Evolutionary conservation across 1,140 invertebrate genomes (phyloP).

Genomic region (Trichonephila clavata): DNA sequence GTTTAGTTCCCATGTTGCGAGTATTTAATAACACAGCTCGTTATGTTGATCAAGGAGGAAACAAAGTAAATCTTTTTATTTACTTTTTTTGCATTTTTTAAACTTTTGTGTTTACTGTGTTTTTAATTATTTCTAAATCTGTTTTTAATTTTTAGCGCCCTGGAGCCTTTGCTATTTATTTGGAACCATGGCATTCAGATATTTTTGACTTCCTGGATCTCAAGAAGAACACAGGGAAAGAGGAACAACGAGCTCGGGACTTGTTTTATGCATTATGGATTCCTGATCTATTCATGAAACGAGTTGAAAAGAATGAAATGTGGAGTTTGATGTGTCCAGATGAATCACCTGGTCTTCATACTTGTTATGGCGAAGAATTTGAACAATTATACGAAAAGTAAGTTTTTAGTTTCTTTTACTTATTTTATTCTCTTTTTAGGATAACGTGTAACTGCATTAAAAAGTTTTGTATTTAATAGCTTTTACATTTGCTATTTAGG

Average conservation of each 20-base stretch:
- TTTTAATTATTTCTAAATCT: no score
- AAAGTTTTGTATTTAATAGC: neutral
- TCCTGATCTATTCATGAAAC: constrained; percentile 98
- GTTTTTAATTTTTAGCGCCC: constrained; percentile 85
- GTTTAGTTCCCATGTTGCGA: constrained; percentile 97
- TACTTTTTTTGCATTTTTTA: neutral
- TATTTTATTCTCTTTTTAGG: neutral
- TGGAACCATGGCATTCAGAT: constrained; percentile 99
- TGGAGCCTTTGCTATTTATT: constrained; percentile 99
- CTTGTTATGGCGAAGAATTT: constrained; percentile 97
- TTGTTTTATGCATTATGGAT: constrained; percentile 99
- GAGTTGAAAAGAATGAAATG: constrained; percentile 91
- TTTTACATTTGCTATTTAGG: neutral
- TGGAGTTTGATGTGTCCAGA: constrained; percentile 99
- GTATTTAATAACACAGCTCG: constrained; percentile 98
- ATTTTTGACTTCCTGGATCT: constrained; percentile 97
- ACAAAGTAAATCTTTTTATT: constrained; percentile 86
- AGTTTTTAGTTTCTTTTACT: neutral
- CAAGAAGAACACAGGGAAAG: constrained; percentile 96
- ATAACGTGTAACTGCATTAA: no score
- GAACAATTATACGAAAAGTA: constrained; percentile 92
- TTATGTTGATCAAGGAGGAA: constrained; percentile 99
- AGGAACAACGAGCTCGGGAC: constrained; percentile 95
- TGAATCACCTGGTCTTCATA: constrained; percentile 93
- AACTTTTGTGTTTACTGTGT: no score